phyloP scores from a whole-genome alignment of 2,113 vertebrate species.

The Bufo gargarizans region DNA sequence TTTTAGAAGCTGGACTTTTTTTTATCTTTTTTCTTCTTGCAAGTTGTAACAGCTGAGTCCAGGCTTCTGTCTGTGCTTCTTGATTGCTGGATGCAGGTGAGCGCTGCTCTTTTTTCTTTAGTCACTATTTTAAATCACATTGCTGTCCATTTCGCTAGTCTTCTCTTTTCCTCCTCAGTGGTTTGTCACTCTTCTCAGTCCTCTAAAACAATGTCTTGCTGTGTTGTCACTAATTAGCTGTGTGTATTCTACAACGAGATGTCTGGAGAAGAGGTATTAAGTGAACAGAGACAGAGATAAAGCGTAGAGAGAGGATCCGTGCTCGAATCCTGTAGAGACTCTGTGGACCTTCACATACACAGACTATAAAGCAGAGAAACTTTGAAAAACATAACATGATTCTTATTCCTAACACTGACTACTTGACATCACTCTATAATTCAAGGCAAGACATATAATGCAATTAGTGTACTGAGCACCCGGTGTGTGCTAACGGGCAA shows the following conservation, averaged over 20 bases:
- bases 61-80: too few species aligned
- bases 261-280: not conserved
- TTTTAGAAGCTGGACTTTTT: too few species aligned
- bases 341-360: slow-evolving; percentile 8
- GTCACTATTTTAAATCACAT: not conserved
- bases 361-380: slow-evolving; percentile 8
- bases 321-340: not conserved
- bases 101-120: too few species aligned
- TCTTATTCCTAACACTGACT: not conserved
- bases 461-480: not conserved
- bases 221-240: slow-evolving; percentile 17
- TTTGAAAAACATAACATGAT: slow-evolving; percentile 13
- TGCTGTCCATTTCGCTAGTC: not conserved
- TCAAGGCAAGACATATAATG: not conserved
- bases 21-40: too few species aligned
- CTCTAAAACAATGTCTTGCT: not conserved
- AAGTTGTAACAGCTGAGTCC: too few species aligned
- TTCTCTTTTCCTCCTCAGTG: not conserved
- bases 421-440: not conserved
- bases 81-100: too few species aligned
- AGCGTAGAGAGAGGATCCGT: slow-evolving; percentile 1
- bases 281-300: slow-evolving; percentile 21
- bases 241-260: not conserved
- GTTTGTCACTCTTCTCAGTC: not conserved
- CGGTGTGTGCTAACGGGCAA: not conserved